These are phyloP conservation scores for Archegozetes longisetosus DNA, from an alignment of 1,140 invertebrate species.

Conservation along the genomic window DNA sequence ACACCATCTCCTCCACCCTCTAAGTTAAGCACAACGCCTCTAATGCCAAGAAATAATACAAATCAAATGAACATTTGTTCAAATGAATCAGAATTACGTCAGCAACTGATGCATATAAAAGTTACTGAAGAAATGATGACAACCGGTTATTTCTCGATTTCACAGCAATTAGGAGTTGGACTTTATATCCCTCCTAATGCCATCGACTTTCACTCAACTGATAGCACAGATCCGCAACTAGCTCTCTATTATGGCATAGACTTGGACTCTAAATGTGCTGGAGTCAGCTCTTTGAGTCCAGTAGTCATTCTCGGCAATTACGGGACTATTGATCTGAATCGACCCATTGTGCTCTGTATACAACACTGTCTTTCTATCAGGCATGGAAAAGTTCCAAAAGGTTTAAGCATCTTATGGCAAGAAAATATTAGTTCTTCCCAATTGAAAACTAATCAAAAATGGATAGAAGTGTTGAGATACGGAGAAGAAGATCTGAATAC, in stretches of 20 bases:
- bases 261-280: background rate
- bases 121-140: background rate
- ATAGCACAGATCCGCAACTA: background rate
- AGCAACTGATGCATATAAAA: background rate
- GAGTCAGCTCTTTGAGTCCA: background rate
- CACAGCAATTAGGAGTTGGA: slow-evolving; percentile 3
- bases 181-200: background rate
- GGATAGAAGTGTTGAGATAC: slow-evolving; percentile 3
- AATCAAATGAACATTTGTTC: background rate
- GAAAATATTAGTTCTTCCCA: background rate
- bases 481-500: slow-evolving; percentile 1
- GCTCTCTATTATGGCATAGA: slow-evolving; percentile 8
- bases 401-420: slow-evolving; percentile 6
- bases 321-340: too few relatives aligned
- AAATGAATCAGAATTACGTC: background rate
- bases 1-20: background rate
- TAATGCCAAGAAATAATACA: background rate
- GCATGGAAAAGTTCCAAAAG: background rate
- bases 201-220: too few relatives aligned
- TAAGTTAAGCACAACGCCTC: background rate
- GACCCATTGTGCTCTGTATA: background rate
- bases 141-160: background rate
- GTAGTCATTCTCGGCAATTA: too few relatives aligned
- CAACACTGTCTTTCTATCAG: slow-evolving; percentile 1
- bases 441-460: background rate